Percentiles rank a stretch among this genome's conserved stretches.
phyloP scores from a whole-genome alignment of 2,888 invertebrate species.

The Eledone cirrhosa region DNA sequence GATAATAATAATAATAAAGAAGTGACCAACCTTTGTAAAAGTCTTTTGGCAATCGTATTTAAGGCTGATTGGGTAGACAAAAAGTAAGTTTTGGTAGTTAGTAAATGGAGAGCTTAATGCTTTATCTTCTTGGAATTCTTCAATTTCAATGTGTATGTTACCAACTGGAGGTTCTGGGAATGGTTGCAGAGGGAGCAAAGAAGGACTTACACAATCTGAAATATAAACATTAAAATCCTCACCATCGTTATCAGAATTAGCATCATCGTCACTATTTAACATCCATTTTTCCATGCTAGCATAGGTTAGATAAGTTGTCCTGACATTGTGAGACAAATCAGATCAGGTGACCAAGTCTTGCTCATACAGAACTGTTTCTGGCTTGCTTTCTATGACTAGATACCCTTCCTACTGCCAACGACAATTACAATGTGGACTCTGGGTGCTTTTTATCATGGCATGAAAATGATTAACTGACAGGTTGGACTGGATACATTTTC shows the following conservation, averaged over 20 bases:
- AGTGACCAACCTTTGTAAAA: constrained; percentile 75
- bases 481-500: no score
- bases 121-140: constrained; percentile 74
- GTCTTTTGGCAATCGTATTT: constrained; percentile 91
- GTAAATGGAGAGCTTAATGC: constrained; percentile 76
- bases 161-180: constrained; percentile 82
- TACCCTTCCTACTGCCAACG: no score
- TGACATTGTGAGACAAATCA: no score
- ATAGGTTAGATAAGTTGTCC: no score
- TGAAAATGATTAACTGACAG: no score
- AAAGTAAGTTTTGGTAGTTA: constrained; percentile 87
- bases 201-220: constrained; percentile 84
- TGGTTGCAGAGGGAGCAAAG: constrained; percentile 84
- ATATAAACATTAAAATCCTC: constrained; percentile 22
- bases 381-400: no score
- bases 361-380: no score
- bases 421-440: background rate
- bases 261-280: no score
- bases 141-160: constrained; percentile 83
- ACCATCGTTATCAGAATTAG: no score
- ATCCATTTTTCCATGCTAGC: no score
- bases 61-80: constrained; percentile 86
- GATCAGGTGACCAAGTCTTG: no score
- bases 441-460: background rate
- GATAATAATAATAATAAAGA: no score